Evolutionary conservation across 2,888 invertebrate species (phyloP).

Genomic region (Ichneumoninae sp.): DNA sequence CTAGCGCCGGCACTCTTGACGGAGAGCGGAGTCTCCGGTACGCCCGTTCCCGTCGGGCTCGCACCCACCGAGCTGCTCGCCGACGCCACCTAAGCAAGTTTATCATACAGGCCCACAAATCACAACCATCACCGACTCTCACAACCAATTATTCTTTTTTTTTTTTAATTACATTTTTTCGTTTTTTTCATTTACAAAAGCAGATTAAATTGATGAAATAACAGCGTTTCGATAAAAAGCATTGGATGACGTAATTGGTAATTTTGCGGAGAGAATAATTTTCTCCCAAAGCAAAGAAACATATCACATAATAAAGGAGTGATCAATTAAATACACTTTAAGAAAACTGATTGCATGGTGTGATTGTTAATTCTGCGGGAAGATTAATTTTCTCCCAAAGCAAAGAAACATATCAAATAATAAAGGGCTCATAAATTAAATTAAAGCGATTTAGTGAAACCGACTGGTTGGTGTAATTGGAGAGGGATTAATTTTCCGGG

Average conservation of each 20-base stretch:
- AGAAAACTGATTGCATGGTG: neutral
- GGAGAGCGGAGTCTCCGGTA: conserved; percentile 77
- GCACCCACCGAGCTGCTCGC: conserved; percentile 82
- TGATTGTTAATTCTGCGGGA: neutral
- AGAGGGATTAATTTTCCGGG: neutral
- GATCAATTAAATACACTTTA: too few relatives aligned
- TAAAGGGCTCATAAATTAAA: neutral
- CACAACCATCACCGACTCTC: conserved; percentile 23
- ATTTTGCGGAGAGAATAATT: neutral
- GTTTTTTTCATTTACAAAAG: neutral
- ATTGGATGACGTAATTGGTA: neutral
- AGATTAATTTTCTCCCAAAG: neutral
- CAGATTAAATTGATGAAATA: neutral
- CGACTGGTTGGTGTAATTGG: neutral
- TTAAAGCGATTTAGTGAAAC: neutral
- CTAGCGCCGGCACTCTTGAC: conserved; percentile 83
- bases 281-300: neutral
- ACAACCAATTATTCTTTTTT: neutral
- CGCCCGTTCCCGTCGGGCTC: conserved; percentile 78
- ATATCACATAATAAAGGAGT: neutral
- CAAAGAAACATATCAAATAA: neutral
- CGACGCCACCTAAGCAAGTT: conserved; percentile 81
- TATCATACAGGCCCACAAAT: conserved; percentile 46
- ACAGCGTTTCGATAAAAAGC: neutral
- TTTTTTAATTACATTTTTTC: neutral